Evolutionary conservation across 1,140 invertebrate species (phyloP), one percentile per base, ranked within the genome.

Genomic region (Drosophila yakuba): DNA sequence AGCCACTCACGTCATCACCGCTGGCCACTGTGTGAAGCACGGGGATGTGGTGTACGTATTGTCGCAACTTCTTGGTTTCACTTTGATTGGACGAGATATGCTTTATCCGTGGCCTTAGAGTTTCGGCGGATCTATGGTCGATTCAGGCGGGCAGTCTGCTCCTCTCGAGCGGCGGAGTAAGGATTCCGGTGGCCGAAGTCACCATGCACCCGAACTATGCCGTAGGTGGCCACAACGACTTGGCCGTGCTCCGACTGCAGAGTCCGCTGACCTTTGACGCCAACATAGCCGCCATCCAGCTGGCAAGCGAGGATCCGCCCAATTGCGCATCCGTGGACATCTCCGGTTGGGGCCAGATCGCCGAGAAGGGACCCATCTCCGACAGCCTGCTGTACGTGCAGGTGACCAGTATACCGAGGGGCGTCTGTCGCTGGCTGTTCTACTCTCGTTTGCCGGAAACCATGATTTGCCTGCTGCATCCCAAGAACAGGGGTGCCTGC

Each of bases 1-100:
- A 6, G 47, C 73, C 1, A 85, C 90, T 58, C 94, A 93, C 72
- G 91, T 95, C 20, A 76, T 95, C 1, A 95, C 94, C 0, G 94
- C 95, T 4, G 94, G 93, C 47, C 95, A 95, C 64, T 95, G 95
- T 51, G 78, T 91, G 14, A 47, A 60, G 28, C 51, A 61, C 23
- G 79, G 74, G 0, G n/a, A 15, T 0, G 41, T 45, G 44, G 47
- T 72, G 81, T 84, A 44, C 69, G 81, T 23, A 4, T 32, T 2
- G 10, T 4, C 3, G 10, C 0, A 32, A 4, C 32, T 12, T 10
- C 10, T 20, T 3, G 0, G 3, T n/a, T 17, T 3, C 7, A 10
- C 36, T 2, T 15, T 23, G 11, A 20, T 20, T 20, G 17, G 17
- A 17, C 10, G 14, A 45, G 14, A 2, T 0, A 0, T 0, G 25